Conservation (phyloP, 1,140 invertebrate genomes). For the Meloidogyne exigua region DNA sequence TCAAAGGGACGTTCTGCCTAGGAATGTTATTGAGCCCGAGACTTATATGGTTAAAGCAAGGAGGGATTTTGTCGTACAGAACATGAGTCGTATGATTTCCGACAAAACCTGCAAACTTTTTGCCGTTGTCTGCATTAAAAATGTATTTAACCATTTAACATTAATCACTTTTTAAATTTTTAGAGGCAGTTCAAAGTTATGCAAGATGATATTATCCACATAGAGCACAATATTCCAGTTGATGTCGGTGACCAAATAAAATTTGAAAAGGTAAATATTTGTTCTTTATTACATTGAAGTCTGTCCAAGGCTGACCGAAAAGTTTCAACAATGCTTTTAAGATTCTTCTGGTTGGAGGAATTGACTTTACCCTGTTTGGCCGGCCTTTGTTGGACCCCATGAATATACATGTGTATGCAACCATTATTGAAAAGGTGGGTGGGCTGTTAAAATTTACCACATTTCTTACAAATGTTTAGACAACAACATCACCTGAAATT, state of each 20-base stretch:
- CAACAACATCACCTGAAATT: slow-evolving; percentile 49
- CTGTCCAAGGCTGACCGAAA: too few species aligned
- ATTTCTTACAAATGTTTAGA: slow-evolving; percentile 13
- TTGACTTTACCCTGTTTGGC: slow-evolving; percentile 56
- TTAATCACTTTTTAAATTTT: background rate
- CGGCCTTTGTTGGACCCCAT: slow-evolving; percentile 50
- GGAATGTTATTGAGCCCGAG: slow-evolving; percentile 15
- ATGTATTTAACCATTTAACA: slow-evolving; percentile 3
- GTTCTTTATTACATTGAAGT: too few species aligned
- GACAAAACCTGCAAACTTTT: slow-evolving; percentile 44
- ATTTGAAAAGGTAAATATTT: slow-evolving; percentile 50
- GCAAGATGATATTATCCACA: slow-evolving; percentile 53
- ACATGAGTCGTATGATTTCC: slow-evolving; percentile 23
- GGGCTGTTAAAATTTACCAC: background rate
- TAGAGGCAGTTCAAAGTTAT: slow-evolving; percentile 57
- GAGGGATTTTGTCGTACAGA: slow-evolving; percentile 24
- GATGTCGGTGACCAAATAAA: slow-evolving; percentile 60
- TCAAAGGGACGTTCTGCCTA: background rate
- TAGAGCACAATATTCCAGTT: slow-evolving; percentile 54
- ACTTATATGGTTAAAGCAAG: background rate
- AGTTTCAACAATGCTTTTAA: slow-evolving; percentile 25
- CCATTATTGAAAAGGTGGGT: slow-evolving; percentile 56
- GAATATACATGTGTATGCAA: slow-evolving; percentile 49
- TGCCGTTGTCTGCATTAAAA: slow-evolving; percentile 55
- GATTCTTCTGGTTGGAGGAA: slow-evolving; percentile 57